Conservation (phyloP, 2,888 invertebrate species). For the Taphrorychus bicolor region DNA sequence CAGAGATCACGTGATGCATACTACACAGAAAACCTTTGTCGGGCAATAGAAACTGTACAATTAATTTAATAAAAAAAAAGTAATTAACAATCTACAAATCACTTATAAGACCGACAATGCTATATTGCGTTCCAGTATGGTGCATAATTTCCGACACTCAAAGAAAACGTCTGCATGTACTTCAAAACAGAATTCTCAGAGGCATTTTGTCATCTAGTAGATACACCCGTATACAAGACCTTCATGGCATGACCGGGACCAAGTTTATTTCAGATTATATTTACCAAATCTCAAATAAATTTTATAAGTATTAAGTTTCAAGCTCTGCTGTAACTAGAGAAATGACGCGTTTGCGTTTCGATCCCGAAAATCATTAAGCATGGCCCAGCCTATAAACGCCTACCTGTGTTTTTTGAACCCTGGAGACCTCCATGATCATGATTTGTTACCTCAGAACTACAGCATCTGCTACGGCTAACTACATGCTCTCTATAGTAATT, state of each 20-base stretch:
- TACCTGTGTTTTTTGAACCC: too few relatives aligned
- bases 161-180: not conserved
- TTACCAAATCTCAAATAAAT: not conserved
- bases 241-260: not conserved
- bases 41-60: too few relatives aligned
- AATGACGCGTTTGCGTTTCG: not conserved
- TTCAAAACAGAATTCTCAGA: constrained; percentile 5
- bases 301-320: not conserved
- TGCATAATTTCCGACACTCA: not conserved
- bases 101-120: not conserved
- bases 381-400: too few relatives aligned
- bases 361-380: not conserved
- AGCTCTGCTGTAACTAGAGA: not conserved
- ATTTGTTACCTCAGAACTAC: too few relatives aligned
- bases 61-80: too few relatives aligned
- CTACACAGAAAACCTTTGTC: too few relatives aligned
- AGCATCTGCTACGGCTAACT: too few relatives aligned
- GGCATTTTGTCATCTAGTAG: not conserved
- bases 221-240: constrained; percentile 5
- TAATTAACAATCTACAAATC: too few relatives aligned
- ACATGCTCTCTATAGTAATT: too few relatives aligned
- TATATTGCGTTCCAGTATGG: constrained; percentile 1
- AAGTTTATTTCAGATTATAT: not conserved
- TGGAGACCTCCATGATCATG: too few relatives aligned
- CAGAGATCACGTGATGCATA: too few relatives aligned